phyloP scores from a whole-genome alignment of 2,888 invertebrate genomes.

The Leucania comma region DNA sequence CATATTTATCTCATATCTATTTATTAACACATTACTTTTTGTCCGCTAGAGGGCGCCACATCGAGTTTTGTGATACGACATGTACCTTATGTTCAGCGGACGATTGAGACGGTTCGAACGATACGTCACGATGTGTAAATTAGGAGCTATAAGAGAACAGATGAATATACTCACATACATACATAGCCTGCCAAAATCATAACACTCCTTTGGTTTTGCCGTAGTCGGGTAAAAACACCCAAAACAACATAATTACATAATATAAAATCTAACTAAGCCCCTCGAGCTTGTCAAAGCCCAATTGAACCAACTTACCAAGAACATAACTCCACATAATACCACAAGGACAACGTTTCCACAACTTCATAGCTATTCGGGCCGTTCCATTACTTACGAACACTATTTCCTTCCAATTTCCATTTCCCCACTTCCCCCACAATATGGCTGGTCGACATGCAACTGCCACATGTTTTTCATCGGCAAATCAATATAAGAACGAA shows the following conservation, averaged over 20 bases:
- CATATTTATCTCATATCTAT: too few relatives aligned
- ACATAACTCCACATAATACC: conserved; percentile 32
- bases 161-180: too few relatives aligned
- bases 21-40: too few relatives aligned
- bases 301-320: conserved; percentile 18
- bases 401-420: conserved; percentile 60
- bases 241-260: not conserved
- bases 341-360: conserved; percentile 32
- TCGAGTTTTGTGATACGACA: too few relatives aligned
- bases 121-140: too few relatives aligned
- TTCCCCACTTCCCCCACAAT: conserved; percentile 42
- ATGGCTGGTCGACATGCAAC: conserved; percentile 49
- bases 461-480: conserved; percentile 53
- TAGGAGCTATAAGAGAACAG: too few relatives aligned
- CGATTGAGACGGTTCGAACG: too few relatives aligned
- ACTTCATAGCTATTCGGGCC: conserved; percentile 43
- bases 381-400: conserved; percentile 57
- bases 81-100: too few relatives aligned
- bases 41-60: too few relatives aligned
- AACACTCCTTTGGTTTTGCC: too few relatives aligned
- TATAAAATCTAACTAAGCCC: not conserved
- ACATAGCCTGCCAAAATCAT: too few relatives aligned
- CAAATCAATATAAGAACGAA: conserved; percentile 54
- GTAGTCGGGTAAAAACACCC: too few relatives aligned
- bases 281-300: conserved; percentile 18